phyloP scores from a whole-genome alignment of 2,888 invertebrate genomes.

The Drosophila macrospina region DNA sequence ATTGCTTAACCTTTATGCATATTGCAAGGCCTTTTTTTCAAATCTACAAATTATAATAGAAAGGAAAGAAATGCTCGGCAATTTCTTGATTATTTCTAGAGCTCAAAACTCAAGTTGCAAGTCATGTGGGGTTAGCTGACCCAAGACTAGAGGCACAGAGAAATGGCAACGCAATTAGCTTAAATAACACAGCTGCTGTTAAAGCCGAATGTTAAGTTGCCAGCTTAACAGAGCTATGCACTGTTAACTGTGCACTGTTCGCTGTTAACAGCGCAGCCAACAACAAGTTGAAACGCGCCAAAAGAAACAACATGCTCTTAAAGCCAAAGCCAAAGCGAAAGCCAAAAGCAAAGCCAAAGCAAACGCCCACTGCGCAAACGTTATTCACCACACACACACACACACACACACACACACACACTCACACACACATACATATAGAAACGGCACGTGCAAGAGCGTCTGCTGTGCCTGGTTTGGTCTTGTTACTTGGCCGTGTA shows the following conservation, averaged over 20 bases:
- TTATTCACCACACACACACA: constrained; percentile 54
- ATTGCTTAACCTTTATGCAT: constrained; percentile 64
- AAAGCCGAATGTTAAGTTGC: constrained; percentile 25
- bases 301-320: constrained; percentile 42
- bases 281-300: constrained; percentile 63
- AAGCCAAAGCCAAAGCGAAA: constrained; percentile 30
- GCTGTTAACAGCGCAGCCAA: constrained; percentile 36
- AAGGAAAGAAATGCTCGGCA: constrained; percentile 32
- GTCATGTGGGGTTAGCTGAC: constrained; percentile 43
- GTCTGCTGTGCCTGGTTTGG: constrained; percentile 26
- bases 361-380: constrained; percentile 64
- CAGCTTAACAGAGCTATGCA: constrained; percentile 31
- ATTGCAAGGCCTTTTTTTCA: constrained; percentile 49
- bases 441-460: constrained; percentile 29
- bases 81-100: constrained; percentile 49
- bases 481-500: constrained; percentile 16
- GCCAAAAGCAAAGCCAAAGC: too few relatives aligned
- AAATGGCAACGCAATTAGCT: too few relatives aligned
- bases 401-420: constrained; percentile 15
- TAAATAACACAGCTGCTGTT: constrained; percentile 23
- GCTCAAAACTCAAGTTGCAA: constrained; percentile 14
- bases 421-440: constrained; percentile 8
- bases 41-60: constrained; percentile 13
- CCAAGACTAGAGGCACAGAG: too few relatives aligned
- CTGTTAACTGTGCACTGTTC: too few relatives aligned